These are phyloP conservation scores for Ageneiosus marmoratus DNA, from an alignment of 2,113 vertebrate genomes.

Conservation along the genomic window DNA sequence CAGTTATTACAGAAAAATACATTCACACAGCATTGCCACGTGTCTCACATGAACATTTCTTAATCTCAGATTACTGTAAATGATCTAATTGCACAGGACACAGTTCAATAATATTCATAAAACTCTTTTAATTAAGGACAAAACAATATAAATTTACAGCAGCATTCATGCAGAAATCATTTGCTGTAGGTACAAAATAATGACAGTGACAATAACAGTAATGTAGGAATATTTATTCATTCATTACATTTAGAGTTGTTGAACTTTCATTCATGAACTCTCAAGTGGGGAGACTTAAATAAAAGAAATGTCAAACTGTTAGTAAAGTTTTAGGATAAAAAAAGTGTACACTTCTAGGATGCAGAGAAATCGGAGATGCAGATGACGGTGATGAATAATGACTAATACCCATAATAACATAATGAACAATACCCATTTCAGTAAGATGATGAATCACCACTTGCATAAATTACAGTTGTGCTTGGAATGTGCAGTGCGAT, in stretches of 20 bases:
- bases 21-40: background rate
- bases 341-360: slow-evolving; percentile 82
- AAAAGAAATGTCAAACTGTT: slow-evolving; percentile 65
- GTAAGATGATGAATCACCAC: slow-evolving; percentile 26
- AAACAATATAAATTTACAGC: background rate
- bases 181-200: background rate
- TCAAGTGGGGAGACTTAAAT: slow-evolving; percentile 66
- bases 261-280: slow-evolving; percentile 64
- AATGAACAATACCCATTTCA: slow-evolving; percentile 13
- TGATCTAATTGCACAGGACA: background rate
- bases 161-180: background rate
- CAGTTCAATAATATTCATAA: background rate
- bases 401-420: background rate
- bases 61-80: background rate
- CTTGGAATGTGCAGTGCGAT: slow-evolving; percentile 26
- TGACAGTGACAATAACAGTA: slow-evolving; percentile 47
- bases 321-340: slow-evolving; percentile 75
- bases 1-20: background rate
- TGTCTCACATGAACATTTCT: background rate
- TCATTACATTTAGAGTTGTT: slow-evolving; percentile 63
- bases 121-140: background rate
- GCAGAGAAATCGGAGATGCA: slow-evolving; percentile 69
- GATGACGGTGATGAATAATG: slow-evolving; percentile 64
- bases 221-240: slow-evolving; percentile 72
- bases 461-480: slow-evolving; percentile 39